Percentiles rank a stretch among this genome's conserved stretches.
These are phyloP conservation scores for Drosophila fulvimacula DNA, from an alignment of 2,888 invertebrate species.

Conservation along the genomic window DNA sequence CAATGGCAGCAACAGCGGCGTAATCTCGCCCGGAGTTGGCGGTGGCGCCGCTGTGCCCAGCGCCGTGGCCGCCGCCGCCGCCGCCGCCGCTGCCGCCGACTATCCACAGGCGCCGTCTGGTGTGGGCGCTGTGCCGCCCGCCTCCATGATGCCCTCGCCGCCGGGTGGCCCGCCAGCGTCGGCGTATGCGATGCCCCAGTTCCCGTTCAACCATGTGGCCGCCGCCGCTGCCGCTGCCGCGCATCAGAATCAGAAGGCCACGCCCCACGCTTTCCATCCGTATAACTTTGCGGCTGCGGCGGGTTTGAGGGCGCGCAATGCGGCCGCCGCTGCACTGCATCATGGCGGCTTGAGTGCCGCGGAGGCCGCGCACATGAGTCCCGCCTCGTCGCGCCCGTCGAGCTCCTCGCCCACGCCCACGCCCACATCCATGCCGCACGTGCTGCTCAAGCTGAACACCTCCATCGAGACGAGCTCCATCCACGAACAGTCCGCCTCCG, in stretches of 20 bases:
- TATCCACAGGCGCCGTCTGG: constrained; percentile 55
- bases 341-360: constrained; percentile 57
- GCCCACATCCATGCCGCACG: constrained; percentile 76
- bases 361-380: constrained; percentile 81
- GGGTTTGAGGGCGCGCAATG: constrained; percentile 77
- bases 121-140: constrained; percentile 50
- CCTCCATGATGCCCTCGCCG: constrained; percentile 86
- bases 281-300: constrained; percentile 86
- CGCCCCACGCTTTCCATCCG: constrained; percentile 86
- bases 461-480: constrained; percentile 88
- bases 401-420: constrained; percentile 83
- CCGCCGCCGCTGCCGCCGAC: constrained; percentile 48
- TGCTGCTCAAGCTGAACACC: constrained; percentile 85
- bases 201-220: constrained; percentile 86
- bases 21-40: constrained; percentile 44
- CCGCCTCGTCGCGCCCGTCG: constrained; percentile 81
- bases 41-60: constrained; percentile 59
- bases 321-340: constrained; percentile 67
- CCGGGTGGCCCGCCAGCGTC: constrained; percentile 81
- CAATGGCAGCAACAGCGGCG: constrained; percentile 71
- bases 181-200: constrained; percentile 86
- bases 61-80: constrained; percentile 18
- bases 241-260: constrained; percentile 59
- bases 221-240: constrained; percentile 78
- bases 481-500: constrained; percentile 86